Evolutionary conservation across 2,888 invertebrate species (phyloP).

Genomic region (Drosophila merina): DNA sequence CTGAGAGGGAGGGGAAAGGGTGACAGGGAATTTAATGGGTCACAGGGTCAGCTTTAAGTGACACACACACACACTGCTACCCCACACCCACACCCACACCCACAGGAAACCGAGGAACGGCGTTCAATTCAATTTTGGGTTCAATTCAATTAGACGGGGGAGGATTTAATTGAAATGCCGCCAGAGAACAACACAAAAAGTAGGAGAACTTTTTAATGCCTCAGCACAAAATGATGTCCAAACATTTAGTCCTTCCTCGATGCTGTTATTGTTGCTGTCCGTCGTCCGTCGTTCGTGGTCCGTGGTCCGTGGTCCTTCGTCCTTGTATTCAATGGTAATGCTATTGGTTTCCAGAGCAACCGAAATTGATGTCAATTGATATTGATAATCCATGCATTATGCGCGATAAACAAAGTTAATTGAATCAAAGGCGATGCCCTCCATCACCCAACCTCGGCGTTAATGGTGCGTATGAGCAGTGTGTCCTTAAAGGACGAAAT

Average conservation of each 20-base stretch:
- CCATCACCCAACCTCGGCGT: neutral
- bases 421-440: conserved; percentile 45
- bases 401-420: conserved; percentile 57
- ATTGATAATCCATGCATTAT: conserved; percentile 59
- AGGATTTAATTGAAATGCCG: conserved; percentile 54
- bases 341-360: conserved; percentile 22
- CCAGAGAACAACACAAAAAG: conserved; percentile 10
- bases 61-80: conserved; percentile 1
- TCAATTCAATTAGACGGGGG: conserved; percentile 49
- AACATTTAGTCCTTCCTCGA: conserved; percentile 15
- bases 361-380: conserved; percentile 57
- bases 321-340: conserved; percentile 27
- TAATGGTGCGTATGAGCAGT: conserved; percentile 42
- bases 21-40: conserved; percentile 34
- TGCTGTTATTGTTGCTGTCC: conserved; percentile 1
- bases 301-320: too few species aligned
- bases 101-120: conserved; percentile 1
- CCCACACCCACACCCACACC: neutral
- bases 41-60: conserved; percentile 50
- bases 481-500: conserved; percentile 33
- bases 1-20: conserved; percentile 3
- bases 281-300: too few species aligned
- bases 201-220: conserved; percentile 37
- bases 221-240: conserved; percentile 38
- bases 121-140: conserved; percentile 51